These are phyloP conservation scores for Popillia japonica DNA, from an alignment of 1,140 invertebrate genomes.

Conservation along the genomic window DNA sequence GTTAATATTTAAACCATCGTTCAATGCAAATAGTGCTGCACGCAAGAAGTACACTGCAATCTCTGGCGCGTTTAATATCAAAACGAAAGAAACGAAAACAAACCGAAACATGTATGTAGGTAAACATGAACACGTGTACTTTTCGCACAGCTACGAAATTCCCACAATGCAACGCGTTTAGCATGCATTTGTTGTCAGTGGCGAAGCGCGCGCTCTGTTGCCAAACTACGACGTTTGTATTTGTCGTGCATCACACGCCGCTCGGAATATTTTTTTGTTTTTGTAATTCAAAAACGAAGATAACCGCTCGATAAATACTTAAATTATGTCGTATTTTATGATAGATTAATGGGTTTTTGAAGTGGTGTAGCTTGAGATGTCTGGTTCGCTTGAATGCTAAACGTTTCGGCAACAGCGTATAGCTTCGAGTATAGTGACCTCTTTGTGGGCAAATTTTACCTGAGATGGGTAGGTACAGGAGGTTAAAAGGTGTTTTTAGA, in stretches of 20 bases:
- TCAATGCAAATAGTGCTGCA: slow-evolving; percentile 14
- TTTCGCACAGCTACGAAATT: slow-evolving; percentile 19
- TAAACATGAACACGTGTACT: slow-evolving; percentile 24
- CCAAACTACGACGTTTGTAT: background rate
- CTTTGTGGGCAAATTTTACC: background rate
- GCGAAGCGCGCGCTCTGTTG: background rate
- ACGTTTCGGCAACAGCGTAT: background rate
- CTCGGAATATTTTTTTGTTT: background rate
- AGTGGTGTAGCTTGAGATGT: too few relatives aligned
- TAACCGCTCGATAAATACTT: background rate
- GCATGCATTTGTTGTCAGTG: background rate
- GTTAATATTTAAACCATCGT: background rate
- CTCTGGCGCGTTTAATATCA: slow-evolving; percentile 2
- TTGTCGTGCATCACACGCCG: background rate
- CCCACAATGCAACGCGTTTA: slow-evolving; percentile 16
- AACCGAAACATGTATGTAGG: background rate
- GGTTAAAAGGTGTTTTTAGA: background rate
- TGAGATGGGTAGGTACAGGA: background rate
- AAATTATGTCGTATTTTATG: background rate
- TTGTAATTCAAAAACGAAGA: background rate
- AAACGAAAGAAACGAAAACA: slow-evolving; percentile 13
- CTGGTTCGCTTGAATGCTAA: too few relatives aligned
- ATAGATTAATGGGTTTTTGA: background rate
- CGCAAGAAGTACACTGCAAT: slow-evolving; percentile 8
- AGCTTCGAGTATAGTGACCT: background rate